Conservation (phyloP, 1,140 invertebrate genomes). For the Latrodectus geometricus region DNA sequence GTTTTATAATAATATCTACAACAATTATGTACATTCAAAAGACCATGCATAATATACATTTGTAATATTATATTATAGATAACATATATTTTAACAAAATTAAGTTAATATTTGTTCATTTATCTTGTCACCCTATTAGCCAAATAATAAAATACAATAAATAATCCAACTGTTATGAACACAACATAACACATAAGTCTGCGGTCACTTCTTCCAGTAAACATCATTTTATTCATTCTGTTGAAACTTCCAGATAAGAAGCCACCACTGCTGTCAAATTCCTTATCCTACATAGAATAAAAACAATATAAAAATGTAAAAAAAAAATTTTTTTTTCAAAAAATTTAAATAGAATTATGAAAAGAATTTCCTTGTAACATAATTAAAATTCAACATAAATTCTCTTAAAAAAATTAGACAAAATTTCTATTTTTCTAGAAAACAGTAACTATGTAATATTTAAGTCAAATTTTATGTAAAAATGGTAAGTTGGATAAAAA, state of each 20-base stretch:
- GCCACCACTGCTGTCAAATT: constrained; percentile 69
- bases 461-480: background rate
- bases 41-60: no score
- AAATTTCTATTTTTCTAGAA: background rate
- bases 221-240: constrained; percentile 69
- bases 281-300: constrained; percentile 64
- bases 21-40: background rate
- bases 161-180: constrained; percentile 66
- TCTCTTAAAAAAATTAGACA: background rate
- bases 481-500: background rate
- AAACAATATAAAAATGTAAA: no score
- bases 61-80: background rate
- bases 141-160: constrained; percentile 70
- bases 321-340: background rate
- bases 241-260: constrained; percentile 69
- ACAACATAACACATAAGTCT: constrained; percentile 71
- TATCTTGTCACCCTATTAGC: constrained; percentile 44
- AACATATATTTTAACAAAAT: background rate
- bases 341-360: background rate
- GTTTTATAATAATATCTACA: background rate
- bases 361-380: background rate
- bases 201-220: constrained; percentile 68
- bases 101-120: background rate
- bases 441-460: background rate
- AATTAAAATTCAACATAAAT: background rate